Evolutionary conservation across 2,888 invertebrate species (phyloP), one percentile per base, ranked within the genome.

Genomic region (Lasius fuliginosus): DNA sequence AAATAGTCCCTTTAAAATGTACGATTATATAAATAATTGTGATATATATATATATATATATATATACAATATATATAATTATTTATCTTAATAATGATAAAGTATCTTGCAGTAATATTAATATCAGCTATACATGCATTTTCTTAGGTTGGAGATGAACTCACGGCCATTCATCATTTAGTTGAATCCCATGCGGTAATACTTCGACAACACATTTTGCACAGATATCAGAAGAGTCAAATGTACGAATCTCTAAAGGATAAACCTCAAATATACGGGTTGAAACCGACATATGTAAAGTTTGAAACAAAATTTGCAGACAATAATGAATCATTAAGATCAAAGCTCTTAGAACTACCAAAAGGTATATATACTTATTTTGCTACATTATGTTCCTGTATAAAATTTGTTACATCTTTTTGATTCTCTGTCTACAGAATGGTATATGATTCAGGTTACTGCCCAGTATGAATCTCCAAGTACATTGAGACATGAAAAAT

Each of bases 401-500:
- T 58, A 76, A 76, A 76, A 30, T 71, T 56, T 15, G 62, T 18
- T 15, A 81, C 53, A 56, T 53, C 46, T 79, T 73, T 84, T 56
- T 40, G n/a, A 69, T 84, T 77, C 62, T 73, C 60, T 73, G 69
- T 84, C 53, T 40, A 33, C 67, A 94, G 95, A 95, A 83, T 95
- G 95, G 95, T 94, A 94, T 64, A 86, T 94, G 69, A 84, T 94
- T 30, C 95, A 95, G 88, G 62, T 95, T 3, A 95, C 94, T n/a
- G 82, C 86, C 12, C 92, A 91, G 33, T 92, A 94, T 49, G 90
- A 92, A 49, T 87, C 91, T 69, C 82, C 89, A 5, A 30, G 30
- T 62, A 18, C 67, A 42, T 62, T 68, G 5, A 73, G 64, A 23
- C 62, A 53, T 3, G 56, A 3, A 27, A 82, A 82, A 12, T 67